phyloP scores from a whole-genome alignment of 2,797 vertebrate genomes.

The Gambusia yucatana region DNA sequence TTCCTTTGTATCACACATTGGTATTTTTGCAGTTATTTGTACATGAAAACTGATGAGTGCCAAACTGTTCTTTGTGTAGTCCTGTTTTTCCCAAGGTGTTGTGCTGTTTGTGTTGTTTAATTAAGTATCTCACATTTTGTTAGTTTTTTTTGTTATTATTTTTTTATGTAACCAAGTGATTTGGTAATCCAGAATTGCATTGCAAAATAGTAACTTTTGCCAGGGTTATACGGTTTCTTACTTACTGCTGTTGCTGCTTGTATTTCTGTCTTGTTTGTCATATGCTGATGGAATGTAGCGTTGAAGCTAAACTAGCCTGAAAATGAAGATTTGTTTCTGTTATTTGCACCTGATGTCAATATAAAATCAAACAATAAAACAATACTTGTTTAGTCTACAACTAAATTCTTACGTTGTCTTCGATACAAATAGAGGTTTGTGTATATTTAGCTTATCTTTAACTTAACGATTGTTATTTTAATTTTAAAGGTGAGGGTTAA shows the following conservation, averaged over 20 bases:
- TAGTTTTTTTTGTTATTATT: neutral
- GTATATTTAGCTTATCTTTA: too few relatives aligned
- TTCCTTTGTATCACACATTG: conserved; percentile 3
- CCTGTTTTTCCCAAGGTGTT: conserved; percentile 27
- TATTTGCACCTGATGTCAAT: conserved; percentile 20
- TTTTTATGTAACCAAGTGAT: neutral
- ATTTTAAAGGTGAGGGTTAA: neutral
- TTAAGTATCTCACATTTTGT: neutral
- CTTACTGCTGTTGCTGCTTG: conserved; percentile 21
- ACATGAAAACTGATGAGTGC: conserved; percentile 20
- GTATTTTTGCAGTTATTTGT: conserved; percentile 10
- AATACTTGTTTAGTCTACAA: too few relatives aligned
- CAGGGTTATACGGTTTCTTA: conserved; percentile 2
- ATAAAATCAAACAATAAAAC: conserved; percentile 43
- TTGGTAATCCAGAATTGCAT: conserved; percentile 6
- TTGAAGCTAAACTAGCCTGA: neutral
- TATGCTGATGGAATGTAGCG: conserved; percentile 14
- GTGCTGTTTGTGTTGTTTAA: conserved; percentile 12
- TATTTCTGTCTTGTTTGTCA: conserved; percentile 3
- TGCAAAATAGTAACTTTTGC: conserved; percentile 36
- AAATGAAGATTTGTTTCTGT: conserved; percentile 13
- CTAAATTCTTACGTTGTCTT: too few relatives aligned
- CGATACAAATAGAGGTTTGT: too few relatives aligned
- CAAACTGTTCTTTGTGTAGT: conserved; percentile 17
- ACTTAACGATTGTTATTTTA: neutral